Evolutionary conservation across 2,888 invertebrate genomes (phyloP).

Genomic region (Nomada ruficornis): DNA sequence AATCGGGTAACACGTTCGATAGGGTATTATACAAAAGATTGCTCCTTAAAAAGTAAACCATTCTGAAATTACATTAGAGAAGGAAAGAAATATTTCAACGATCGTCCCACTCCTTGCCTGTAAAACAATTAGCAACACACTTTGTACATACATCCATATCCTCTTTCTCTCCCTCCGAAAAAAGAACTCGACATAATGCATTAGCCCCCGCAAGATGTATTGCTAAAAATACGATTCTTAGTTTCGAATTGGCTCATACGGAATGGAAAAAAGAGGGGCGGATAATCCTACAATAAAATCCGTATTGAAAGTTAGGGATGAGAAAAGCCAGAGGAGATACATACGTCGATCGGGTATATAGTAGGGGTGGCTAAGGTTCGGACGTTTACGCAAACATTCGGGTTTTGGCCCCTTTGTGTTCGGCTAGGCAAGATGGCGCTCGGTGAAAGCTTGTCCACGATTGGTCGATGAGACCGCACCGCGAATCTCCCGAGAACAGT

Average conservation of each 20-base stretch:
- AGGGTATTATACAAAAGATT: neutral
- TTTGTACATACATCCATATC: neutral
- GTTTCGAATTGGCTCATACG: constrained; percentile 27
- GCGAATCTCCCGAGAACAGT: constrained; percentile 75
- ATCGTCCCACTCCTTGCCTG: neutral
- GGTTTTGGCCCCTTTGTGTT: constrained; percentile 70
- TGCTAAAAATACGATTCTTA: constrained; percentile 6
- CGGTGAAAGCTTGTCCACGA: constrained; percentile 69
- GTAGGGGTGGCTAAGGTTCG: constrained; percentile 64
- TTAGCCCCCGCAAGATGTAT: neutral
- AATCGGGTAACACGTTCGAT: neutral
- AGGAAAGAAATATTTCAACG: neutral
- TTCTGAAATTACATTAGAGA: neutral
- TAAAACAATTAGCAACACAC: neutral
- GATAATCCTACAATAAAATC: constrained; percentile 67
- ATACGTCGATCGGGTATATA: constrained; percentile 59
- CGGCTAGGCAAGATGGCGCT: constrained; percentile 76
- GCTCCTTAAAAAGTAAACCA: neutral
- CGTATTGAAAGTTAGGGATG: constrained; percentile 69
- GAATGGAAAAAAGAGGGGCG: constrained; percentile 26
- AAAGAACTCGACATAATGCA: neutral
- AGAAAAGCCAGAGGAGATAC: constrained; percentile 65
- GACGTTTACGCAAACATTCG: constrained; percentile 70
- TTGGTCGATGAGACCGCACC: constrained; percentile 76
- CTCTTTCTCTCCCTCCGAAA: neutral